Evolutionary conservation across 2,113 vertebrate species (phyloP).

Genomic region (Mustelus asterias): DNA sequence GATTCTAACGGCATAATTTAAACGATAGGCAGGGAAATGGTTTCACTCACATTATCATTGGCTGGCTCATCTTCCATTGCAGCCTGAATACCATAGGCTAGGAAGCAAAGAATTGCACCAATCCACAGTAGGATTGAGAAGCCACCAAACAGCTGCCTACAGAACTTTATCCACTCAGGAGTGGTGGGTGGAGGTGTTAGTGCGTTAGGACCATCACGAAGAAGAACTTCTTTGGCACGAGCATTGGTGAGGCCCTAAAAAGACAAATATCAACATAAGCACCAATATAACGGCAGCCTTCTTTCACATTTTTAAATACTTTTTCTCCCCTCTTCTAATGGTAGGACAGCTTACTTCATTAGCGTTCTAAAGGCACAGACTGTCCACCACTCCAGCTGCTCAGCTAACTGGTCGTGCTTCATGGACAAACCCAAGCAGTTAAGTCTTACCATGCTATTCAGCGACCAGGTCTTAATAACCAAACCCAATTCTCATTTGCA

Average conservation of each 20-base stretch:
- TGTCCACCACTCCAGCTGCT: background rate
- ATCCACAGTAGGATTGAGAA: constrained; percentile 95
- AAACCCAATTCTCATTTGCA: background rate
- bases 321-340: background rate
- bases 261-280: background rate
- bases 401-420: background rate
- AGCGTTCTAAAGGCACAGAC: background rate
- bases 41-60: constrained; percentile 79
- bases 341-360: background rate
- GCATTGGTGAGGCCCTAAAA: constrained; percentile 71
- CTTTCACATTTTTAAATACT: background rate
- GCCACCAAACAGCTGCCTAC: constrained; percentile 88
- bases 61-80: constrained; percentile 67
- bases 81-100: constrained; percentile 76
- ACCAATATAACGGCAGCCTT: background rate
- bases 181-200: constrained; percentile 90
- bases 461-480: background rate
- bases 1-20: background rate
- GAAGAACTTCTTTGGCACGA: constrained; percentile 81
- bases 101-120: constrained; percentile 87
- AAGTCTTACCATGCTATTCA: background rate
- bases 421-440: background rate
- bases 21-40: background rate
- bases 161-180: constrained; percentile 96
- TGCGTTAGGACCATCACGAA: constrained; percentile 84